Conservation (phyloP, 1,140 invertebrate genomes). For the Drosophila kepulauana region DNA sequence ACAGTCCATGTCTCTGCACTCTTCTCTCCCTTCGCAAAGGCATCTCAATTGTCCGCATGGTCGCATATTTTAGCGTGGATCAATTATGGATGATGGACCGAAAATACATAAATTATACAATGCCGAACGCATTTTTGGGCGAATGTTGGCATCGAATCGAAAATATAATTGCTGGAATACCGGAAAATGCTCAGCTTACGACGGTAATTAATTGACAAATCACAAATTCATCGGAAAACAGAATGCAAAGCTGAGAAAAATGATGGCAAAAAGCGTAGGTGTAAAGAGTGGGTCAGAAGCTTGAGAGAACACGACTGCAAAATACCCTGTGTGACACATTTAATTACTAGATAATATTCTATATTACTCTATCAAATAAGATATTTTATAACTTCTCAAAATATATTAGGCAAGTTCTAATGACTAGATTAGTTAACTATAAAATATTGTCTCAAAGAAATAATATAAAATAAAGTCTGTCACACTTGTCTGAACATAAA, state of each 20-base stretch:
- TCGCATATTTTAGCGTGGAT: slow-evolving; percentile 17
- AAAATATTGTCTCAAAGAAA: no score
- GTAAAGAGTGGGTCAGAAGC: background rate
- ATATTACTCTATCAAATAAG: no score
- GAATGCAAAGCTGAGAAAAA: background rate
- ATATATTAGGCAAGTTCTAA: no score
- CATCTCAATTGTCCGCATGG: slow-evolving; percentile 5
- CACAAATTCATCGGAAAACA: no score
- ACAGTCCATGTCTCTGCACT: background rate
- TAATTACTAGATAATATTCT: no score
- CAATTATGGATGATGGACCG: slow-evolving; percentile 15
- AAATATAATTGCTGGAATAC: slow-evolving; percentile 7
- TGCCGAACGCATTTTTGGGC: background rate
- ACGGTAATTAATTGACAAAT: slow-evolving; percentile 6
- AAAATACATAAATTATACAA: slow-evolving; percentile 27
- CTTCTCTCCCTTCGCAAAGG: background rate
- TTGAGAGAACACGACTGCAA: background rate
- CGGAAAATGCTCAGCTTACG: background rate
- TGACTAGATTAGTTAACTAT: no score
- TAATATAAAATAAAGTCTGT: no score
- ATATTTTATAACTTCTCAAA: no score
- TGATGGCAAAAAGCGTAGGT: background rate
- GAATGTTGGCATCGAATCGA: background rate
- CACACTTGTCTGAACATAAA: no score
- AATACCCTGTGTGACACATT: no score